Percentiles rank a stretch among this genome's conserved stretches.
Conservation (phyloP, 2,797 vertebrate genomes). For the Chromis chromis region DNA sequence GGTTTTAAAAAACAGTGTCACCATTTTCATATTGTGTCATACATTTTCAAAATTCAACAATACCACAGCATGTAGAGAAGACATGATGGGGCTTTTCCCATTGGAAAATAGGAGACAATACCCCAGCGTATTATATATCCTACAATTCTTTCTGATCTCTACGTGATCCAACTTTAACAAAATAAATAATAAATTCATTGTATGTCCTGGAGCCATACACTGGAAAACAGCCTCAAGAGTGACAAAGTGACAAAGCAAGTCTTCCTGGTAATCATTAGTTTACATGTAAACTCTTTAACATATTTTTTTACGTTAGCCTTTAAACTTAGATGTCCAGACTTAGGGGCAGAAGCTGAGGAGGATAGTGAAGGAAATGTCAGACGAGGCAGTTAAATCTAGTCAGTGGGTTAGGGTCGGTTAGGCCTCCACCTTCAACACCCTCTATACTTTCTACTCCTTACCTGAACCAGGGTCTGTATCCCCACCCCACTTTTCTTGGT, state of each 20-base stretch:
- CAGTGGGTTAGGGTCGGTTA: too few relatives aligned
- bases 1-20: slow-evolving; percentile 36
- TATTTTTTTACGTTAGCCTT: too few relatives aligned
- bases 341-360: too few relatives aligned
- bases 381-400: too few relatives aligned
- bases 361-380: too few relatives aligned
- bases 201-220: slow-evolving; percentile 1
- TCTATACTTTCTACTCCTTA: too few relatives aligned
- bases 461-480: too few relatives aligned
- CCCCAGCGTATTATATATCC: background rate
- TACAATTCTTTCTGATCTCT: slow-evolving; percentile 3
- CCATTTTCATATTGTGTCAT: slow-evolving; percentile 30
- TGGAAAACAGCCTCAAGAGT: slow-evolving; percentile 8
- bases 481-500: too few relatives aligned
- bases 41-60: slow-evolving; percentile 2
- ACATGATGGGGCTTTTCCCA: background rate
- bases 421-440: too few relatives aligned
- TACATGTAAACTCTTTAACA: slow-evolving; percentile 22
- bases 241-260: slow-evolving; percentile 13
- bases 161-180: slow-evolving; percentile 14
- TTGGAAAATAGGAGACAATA: slow-evolving; percentile 32
- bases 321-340: too few relatives aligned
- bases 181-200: slow-evolving; percentile 10
- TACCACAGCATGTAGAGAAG: slow-evolving; percentile 12
- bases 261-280: slow-evolving; percentile 19